These are phyloP conservation scores for Paratrypauchen microcephalus DNA, from an alignment of 2,797 vertebrate species.

Conservation along the genomic window DNA sequence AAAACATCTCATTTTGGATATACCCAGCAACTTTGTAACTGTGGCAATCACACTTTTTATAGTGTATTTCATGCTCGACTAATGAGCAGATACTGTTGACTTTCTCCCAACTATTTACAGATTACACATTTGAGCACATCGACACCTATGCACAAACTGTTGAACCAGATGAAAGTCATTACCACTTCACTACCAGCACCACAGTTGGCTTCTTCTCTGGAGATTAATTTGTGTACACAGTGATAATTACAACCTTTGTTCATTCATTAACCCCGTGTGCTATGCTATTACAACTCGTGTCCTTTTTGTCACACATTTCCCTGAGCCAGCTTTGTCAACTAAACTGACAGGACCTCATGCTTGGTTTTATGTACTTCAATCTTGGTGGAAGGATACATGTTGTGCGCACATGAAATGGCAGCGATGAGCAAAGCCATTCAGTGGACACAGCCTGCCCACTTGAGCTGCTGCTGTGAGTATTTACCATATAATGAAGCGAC, in stretches of 20 bases:
- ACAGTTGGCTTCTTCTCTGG: background rate
- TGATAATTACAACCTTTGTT: background rate
- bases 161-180: background rate
- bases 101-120: background rate
- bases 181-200: background rate
- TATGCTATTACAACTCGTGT: constrained; percentile 4
- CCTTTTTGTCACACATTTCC: constrained; percentile 13
- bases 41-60: no score
- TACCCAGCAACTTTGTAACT: no score
- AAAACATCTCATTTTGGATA: no score
- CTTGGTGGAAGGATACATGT: constrained; percentile 33
- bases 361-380: constrained; percentile 36
- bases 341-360: constrained; percentile 25
- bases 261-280: background rate
- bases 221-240: background rate
- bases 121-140: background rate
- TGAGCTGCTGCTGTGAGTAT: constrained; percentile 52
- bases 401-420: constrained; percentile 36
- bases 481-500: constrained; percentile 43
- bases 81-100: background rate
- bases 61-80: no score
- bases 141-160: background rate
- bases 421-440: constrained; percentile 15
- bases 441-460: constrained; percentile 35
- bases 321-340: constrained; percentile 22